These are phyloP conservation scores for Andrena chrysosceles DNA, from an alignment of 2,888 invertebrate genomes.

Conservation along the genomic window DNA sequence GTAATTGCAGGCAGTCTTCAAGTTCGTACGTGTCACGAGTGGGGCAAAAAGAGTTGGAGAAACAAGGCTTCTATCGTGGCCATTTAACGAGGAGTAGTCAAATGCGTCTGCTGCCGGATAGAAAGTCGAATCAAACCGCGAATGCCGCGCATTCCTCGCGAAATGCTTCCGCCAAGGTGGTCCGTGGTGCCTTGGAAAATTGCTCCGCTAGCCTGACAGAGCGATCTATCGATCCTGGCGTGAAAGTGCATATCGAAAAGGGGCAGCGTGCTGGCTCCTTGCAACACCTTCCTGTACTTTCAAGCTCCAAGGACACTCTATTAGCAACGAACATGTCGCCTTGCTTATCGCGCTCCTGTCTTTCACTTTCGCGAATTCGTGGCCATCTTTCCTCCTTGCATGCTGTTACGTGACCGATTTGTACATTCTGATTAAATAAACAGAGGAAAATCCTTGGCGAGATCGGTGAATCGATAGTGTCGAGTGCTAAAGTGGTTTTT, in stretches of 20 bases:
- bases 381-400: conserved; percentile 9
- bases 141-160: conserved; percentile 75
- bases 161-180: conserved; percentile 80
- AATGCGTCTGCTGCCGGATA: conserved; percentile 69
- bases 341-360: conserved; percentile 48
- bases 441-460: background rate
- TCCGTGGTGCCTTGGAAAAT: conserved; percentile 48
- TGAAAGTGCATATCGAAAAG: conserved; percentile 68
- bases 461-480: too few species aligned
- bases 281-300: conserved; percentile 65
- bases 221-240: conserved; percentile 54
- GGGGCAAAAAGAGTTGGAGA: background rate
- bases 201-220: conserved; percentile 34
- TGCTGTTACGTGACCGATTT: background rate
- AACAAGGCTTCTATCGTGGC: conserved; percentile 53
- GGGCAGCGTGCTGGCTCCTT: conserved; percentile 39
- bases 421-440: background rate
- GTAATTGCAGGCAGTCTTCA: background rate
- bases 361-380: conserved; percentile 52
- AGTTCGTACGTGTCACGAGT: conserved; percentile 1
- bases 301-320: conserved; percentile 66
- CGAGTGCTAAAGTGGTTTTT: too few species aligned
- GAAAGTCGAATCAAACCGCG: conserved; percentile 78
- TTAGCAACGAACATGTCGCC: conserved; percentile 46
- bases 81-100: conserved; percentile 67